Evolutionary conservation across 2,888 invertebrate species (phyloP).

Genomic region (Drosophila tripunctata): DNA sequence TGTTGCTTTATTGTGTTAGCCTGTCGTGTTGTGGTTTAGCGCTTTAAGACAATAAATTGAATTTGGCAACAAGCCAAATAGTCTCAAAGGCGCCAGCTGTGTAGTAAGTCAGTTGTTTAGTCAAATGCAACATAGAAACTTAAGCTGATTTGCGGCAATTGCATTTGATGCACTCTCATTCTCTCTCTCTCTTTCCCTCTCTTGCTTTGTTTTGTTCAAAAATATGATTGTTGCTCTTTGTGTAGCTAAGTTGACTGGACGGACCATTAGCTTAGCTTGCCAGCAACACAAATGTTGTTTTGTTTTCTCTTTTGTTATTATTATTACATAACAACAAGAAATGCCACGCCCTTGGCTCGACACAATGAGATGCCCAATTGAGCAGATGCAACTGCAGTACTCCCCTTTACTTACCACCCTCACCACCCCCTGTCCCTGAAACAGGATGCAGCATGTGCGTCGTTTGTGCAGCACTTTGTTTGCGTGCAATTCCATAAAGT

Average conservation of each 20-base stretch:
- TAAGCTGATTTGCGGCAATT: slow-evolving; percentile 65
- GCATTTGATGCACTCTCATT: slow-evolving; percentile 54
- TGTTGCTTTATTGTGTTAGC: slow-evolving; percentile 69
- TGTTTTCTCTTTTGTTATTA: slow-evolving; percentile 25
- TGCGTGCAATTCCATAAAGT: slow-evolving; percentile 77
- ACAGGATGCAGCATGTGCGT: slow-evolving; percentile 32
- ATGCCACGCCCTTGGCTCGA: slow-evolving; percentile 21
- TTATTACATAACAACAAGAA: slow-evolving; percentile 62
- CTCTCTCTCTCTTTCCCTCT: background rate
- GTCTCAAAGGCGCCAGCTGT: slow-evolving; percentile 42
- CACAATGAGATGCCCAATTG: slow-evolving; percentile 5
- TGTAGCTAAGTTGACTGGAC: slow-evolving; percentile 40
- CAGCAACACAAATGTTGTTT: slow-evolving; percentile 45
- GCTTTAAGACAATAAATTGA: slow-evolving; percentile 77
- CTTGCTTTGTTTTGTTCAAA: slow-evolving; percentile 9
- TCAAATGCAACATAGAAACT: slow-evolving; percentile 52
- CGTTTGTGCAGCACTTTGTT: slow-evolving; percentile 62
- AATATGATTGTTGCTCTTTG: slow-evolving; percentile 9
- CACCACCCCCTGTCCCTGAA: background rate
- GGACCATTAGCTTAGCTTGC: slow-evolving; percentile 52
- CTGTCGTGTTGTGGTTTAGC: slow-evolving; percentile 59
- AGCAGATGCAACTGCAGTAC: background rate
- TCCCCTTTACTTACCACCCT: background rate
- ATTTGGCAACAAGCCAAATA: slow-evolving; percentile 63
- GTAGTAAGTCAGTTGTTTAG: slow-evolving; percentile 54